Conservation (phyloP, 1,140 invertebrate genomes). For the Drosophila arizonae region DNA sequence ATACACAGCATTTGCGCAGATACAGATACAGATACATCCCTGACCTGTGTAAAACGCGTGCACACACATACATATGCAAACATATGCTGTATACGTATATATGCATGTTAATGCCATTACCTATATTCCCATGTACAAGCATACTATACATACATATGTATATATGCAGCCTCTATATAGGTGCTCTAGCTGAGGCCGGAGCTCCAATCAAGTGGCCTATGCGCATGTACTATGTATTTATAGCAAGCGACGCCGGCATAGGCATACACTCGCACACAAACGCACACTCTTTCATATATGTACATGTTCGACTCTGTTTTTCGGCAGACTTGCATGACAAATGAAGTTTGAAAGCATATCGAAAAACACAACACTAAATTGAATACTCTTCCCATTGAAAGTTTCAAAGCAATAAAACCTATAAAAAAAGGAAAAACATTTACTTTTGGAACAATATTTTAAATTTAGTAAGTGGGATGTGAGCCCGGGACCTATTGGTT, state of each 20-base stretch:
- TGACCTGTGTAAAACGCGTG: constrained; percentile 40
- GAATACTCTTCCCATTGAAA: background rate
- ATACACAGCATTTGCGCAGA: constrained; percentile 32
- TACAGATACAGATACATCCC: constrained; percentile 40
- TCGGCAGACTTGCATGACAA: constrained; percentile 1
- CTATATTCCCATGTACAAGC: constrained; percentile 22
- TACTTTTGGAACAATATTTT: too few species aligned
- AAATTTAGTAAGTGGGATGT: too few species aligned
- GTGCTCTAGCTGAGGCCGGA: constrained; percentile 4
- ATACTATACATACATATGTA: background rate
- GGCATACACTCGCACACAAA: background rate
- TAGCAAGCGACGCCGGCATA: constrained; percentile 20
- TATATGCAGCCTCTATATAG: constrained; percentile 11
- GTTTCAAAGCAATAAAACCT: too few species aligned
- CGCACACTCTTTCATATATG: background rate
- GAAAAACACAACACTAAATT: background rate
- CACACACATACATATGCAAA: constrained; percentile 11
- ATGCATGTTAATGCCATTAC: constrained; percentile 28
- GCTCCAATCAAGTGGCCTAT: constrained; percentile 30
- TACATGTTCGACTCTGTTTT: constrained; percentile 5
- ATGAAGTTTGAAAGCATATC: background rate
- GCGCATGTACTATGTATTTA: constrained; percentile 41
- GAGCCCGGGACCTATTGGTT: too few species aligned
- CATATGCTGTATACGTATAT: constrained; percentile 9
- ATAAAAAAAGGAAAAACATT: too few species aligned